phyloP scores from a whole-genome alignment of 2,888 invertebrate genomes.

The Protophormia terraenovae region DNA sequence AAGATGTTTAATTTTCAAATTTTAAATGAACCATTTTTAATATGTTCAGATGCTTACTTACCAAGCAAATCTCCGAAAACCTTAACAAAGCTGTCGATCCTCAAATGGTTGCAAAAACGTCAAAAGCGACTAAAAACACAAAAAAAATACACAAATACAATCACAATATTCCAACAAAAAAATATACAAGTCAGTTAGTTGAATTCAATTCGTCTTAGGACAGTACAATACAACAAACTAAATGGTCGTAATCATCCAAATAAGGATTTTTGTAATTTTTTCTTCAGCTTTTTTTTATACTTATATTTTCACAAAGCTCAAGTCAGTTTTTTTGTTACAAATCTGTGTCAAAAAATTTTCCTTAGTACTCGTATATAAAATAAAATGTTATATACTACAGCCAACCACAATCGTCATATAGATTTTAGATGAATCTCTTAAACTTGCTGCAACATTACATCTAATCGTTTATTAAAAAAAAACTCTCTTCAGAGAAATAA shows the following conservation, averaged over 20 bases:
- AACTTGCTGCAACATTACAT: constrained; percentile 55
- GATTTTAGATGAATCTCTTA: constrained; percentile 19
- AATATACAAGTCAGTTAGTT: neutral
- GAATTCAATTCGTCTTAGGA: neutral
- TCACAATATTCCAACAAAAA: neutral
- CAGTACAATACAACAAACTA: constrained; percentile 14
- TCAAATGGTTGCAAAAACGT: constrained; percentile 50
- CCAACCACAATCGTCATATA: constrained; percentile 28
- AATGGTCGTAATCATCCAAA: constrained; percentile 66
- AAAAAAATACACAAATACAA: constrained; percentile 10
- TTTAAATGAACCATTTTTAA: constrained; percentile 8
- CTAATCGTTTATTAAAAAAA: constrained; percentile 52
- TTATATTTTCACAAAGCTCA: neutral
- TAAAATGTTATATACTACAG: constrained; percentile 40
- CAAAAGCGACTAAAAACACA: constrained; percentile 48
- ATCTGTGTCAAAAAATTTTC: constrained; percentile 65
- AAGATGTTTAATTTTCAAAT: neutral
- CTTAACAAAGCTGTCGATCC: constrained; percentile 61
- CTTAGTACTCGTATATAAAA: constrained; percentile 20
- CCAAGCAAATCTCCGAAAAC: constrained; percentile 38
- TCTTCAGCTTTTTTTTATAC: neutral
- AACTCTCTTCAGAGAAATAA: constrained; percentile 24
- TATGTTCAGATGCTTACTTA: neutral
- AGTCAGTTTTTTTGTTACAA: constrained; percentile 55
- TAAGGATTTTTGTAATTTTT: constrained; percentile 58